A percentile compares a stretch with the other conserved stretches of the same genome.
These are phyloP conservation scores for Notoglanidium macrostoma DNA, from an alignment of 2,797 vertebrate species.

Conservation along the genomic window DNA sequence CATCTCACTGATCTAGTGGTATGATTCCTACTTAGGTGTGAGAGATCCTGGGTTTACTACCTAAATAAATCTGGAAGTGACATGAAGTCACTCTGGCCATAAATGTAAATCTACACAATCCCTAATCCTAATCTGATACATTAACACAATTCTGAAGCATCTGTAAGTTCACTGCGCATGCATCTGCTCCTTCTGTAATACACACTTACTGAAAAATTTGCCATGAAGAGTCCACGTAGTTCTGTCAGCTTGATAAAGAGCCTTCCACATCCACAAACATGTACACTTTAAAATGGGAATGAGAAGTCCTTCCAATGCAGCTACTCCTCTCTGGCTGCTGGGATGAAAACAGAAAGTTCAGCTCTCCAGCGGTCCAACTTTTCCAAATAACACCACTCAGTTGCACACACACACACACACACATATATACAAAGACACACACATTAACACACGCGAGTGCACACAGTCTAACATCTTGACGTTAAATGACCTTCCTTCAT, in stretches of 20 bases:
- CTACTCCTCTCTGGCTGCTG: slow-evolving; percentile 23
- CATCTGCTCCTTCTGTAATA: slow-evolving; percentile 7
- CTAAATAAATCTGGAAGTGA: not conserved
- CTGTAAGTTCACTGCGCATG: not conserved
- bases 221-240: not conserved
- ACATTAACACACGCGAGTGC: not conserved
- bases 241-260: not conserved
- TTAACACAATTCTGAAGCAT: not conserved
- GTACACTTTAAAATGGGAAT: slow-evolving; percentile 15
- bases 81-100: not conserved
- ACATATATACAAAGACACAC: not conserved
- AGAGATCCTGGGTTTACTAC: not conserved
- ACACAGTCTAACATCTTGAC: slow-evolving; percentile 15
- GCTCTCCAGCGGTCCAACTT: not conserved
- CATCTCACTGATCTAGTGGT: not conserved
- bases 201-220: slow-evolving; percentile 8
- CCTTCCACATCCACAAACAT: slow-evolving; percentile 15
- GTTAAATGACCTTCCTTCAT: slow-evolving; percentile 35
- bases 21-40: not conserved
- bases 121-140: not conserved
- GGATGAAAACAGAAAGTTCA: slow-evolving; percentile 10
- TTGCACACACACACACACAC: not conserved
- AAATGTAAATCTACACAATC: not conserved
- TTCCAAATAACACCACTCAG: not conserved
- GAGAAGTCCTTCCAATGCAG: slow-evolving; percentile 26